Evolutionary conservation across 2,113 vertebrate genomes (phyloP).

Genomic region (Salvelinus sp.): DNA sequence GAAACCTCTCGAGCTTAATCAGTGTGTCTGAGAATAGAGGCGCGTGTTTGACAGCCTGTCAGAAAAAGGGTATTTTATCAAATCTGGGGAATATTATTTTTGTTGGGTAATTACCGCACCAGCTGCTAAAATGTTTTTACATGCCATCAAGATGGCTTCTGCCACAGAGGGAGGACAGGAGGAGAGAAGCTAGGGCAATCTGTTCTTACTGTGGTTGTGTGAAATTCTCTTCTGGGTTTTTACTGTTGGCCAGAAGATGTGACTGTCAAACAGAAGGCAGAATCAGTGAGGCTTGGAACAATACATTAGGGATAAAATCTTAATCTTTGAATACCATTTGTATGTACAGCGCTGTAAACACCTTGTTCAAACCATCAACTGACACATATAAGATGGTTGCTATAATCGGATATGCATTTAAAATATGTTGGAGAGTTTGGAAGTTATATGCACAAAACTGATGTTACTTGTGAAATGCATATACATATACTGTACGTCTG

Average conservation of each 20-base stretch:
- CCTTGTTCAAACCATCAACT: background rate
- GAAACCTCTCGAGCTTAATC: constrained; percentile 42
- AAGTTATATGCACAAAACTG: no score
- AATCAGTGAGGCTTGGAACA: background rate
- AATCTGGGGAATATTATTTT: constrained; percentile 50
- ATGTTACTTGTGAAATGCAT: background rate
- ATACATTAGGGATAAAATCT: background rate
- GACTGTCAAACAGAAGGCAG: constrained; percentile 22
- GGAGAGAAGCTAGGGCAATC: constrained; percentile 43
- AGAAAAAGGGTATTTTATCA: constrained; percentile 25
- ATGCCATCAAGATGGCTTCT: constrained; percentile 41
- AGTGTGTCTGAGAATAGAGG: constrained; percentile 21
- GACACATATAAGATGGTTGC: no score
- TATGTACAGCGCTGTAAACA: background rate
- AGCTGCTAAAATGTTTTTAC: constrained; percentile 59
- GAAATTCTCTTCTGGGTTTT: background rate
- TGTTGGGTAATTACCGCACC: constrained; percentile 50
- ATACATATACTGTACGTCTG: background rate
- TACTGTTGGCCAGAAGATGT: background rate
- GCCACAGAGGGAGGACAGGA: constrained; percentile 29
- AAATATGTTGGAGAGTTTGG: no score
- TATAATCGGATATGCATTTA: no score
- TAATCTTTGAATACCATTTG: background rate
- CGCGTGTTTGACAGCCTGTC: constrained; percentile 21
- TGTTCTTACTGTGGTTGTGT: constrained; percentile 24